A percentile compares a stretch with the other conserved stretches of the same genome.
Conservation (phyloP, 2,113 vertebrate species). For the Meles meles region DNA sequence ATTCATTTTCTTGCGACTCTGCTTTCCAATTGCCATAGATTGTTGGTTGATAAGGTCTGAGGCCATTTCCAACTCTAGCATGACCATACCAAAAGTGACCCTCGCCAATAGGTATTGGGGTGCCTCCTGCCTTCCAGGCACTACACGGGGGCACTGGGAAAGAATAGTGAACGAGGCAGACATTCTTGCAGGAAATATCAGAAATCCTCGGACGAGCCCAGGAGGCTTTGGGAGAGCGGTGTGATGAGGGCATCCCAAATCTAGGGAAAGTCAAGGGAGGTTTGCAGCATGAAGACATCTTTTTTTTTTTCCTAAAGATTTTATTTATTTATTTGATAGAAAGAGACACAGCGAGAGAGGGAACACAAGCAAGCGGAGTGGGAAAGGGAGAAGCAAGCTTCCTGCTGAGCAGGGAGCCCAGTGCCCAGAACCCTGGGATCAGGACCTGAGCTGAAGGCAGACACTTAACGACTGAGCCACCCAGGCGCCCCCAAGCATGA, state of each 20-base stretch:
- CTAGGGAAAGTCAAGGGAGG: not conserved
- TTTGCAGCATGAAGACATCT: not conserved
- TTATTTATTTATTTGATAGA: no score
- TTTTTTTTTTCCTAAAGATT: no score
- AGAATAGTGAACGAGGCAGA: not conserved
- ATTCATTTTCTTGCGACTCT: not conserved
- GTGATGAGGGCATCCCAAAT: not conserved
- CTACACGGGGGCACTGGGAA: not conserved
- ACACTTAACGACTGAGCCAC: no score
- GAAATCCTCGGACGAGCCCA: no score
- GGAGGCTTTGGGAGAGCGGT: not conserved
- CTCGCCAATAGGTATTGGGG: not conserved
- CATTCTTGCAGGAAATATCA: not conserved
- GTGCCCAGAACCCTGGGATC: no score
- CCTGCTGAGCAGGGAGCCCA: no score
- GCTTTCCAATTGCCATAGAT: not conserved
- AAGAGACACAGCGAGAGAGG: no score
- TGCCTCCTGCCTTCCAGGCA: not conserved
- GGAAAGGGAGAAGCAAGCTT: no score
- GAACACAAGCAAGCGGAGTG: no score
- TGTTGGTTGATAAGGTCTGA: not conserved
- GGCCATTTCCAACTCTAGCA: not conserved
- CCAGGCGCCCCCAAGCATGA: not conserved
- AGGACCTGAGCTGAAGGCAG: no score
- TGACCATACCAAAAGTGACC: not conserved